These are phyloP conservation scores for Cassiopea xamachana DNA, from an alignment of 30 jellyfish, hydroid and myxozoan species.

Conservation along the genomic window DNA sequence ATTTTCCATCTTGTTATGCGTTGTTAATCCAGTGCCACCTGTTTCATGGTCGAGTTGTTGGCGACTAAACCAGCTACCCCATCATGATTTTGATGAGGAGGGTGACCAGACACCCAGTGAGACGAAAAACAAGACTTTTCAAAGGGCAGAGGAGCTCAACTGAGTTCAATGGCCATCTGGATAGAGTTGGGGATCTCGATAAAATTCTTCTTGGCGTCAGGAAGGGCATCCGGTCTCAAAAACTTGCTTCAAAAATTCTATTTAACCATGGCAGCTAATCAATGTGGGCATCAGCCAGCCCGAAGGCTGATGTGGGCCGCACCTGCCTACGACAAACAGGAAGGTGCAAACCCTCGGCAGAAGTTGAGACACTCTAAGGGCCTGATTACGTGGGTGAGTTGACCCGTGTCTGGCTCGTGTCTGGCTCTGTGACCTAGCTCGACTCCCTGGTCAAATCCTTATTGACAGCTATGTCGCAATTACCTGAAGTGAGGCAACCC, in stretches of 20 bases:
- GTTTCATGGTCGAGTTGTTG: conserved; percentile 10
- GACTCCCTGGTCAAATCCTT: no score
- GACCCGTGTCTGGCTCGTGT: no score
- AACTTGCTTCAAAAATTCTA: neutral
- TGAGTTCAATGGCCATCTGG: neutral
- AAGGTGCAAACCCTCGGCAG: conserved; percentile 14
- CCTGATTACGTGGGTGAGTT: no score
- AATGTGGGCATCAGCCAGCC: conserved; percentile 4
- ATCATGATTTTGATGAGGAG: neutral
- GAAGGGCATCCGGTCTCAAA: conserved; percentile 30
- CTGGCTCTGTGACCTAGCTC: no score
- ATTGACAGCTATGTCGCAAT: no score
- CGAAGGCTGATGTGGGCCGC: conserved; percentile 10
- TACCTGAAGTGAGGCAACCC: no score
- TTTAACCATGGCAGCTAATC: neutral
- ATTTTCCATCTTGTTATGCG: neutral
- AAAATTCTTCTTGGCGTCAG: conserved; percentile 19
- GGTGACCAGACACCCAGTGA: neutral
- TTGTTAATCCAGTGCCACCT: conserved; percentile 17
- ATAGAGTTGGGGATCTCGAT: neutral
- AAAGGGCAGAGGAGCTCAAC: neutral
- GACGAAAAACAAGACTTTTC: neutral
- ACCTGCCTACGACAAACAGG: conserved; percentile 19
- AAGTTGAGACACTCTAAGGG: neutral
- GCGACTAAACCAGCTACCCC: conserved; percentile 18